Evolutionary conservation across 2,113 vertebrate species (phyloP), one percentile per base, ranked within the genome.

Genomic region (Condylura cristata): DNA sequence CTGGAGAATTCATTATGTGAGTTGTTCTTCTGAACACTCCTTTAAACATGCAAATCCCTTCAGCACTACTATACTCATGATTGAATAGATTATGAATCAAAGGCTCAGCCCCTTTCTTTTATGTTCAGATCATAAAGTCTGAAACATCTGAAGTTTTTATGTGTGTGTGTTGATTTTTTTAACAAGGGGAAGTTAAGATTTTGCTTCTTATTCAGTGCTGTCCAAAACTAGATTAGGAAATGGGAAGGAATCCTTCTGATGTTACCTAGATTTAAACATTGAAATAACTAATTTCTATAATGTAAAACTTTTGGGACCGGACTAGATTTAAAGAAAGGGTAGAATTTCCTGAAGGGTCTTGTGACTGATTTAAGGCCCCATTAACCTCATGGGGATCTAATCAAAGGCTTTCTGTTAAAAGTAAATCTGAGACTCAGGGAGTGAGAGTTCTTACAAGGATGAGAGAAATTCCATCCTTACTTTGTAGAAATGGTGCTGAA

Each of bases 401-500:
- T 93, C 96, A 97, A 96, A 96, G 94, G 68, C 76, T 96, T 86
- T 65, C 12, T 46, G 37, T 87, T 68, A 48, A 91, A 94, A 95
- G 95, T 68, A 96, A 96, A 89, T 48, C 68, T 82, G 37, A 70
- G 68, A 60, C 87, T 83, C 53, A n/a, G 32, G 11, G 68, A 84
- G 93, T 97, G 94, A 91, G 94, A 97, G 76, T 90, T 97, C 90
- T 97, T 94, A 83, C 93, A 97, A 86, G 76, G 76, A 93, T 12
- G 17, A 71, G 80, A 94, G 94, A 97, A 97, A 96, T 96, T 97
- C 93, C 94, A 85, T 56, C 48, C 56, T 84, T 78, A 56, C 91
- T 96, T 88, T 94, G 89, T 88, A 86, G 93, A 92, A 93, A 94
- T 53, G 34, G 58, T 24, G 83, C 80, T 90, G 58, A 53, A 94